phyloP scores from a whole-genome alignment of 1,140 invertebrate genomes.

The Sitobion miscanthi region DNA sequence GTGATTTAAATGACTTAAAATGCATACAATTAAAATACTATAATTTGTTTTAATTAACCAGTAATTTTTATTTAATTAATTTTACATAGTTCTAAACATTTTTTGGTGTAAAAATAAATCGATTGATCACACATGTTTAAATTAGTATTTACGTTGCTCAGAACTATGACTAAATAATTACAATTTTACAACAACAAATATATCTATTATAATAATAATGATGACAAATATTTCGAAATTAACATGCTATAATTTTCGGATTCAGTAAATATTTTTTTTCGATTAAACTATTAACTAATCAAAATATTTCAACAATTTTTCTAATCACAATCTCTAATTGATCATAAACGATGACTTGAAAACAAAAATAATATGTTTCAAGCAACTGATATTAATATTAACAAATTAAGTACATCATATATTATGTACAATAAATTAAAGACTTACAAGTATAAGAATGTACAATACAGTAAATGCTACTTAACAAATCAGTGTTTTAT shows the following conservation, averaged over 20 bases:
- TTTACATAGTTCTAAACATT: neutral
- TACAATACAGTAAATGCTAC: slow-evolving; percentile 48
- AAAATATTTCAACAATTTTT: slow-evolving; percentile 37
- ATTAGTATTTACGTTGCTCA: neutral
- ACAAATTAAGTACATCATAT: slow-evolving; percentile 41
- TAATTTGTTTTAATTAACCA: slow-evolving; percentile 42
- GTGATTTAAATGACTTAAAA: neutral
- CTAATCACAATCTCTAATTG: neutral
- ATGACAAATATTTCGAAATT: slow-evolving; percentile 39
- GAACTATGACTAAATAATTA: slow-evolving; percentile 42
- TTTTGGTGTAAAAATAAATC: slow-evolving; percentile 12
- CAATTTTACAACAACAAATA: slow-evolving; percentile 40
- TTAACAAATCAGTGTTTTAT: slow-evolving; percentile 35
- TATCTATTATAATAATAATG: slow-evolving; percentile 25
- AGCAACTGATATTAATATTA: slow-evolving; percentile 32
- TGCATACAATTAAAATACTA: neutral
- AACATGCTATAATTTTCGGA: slow-evolving; percentile 37
- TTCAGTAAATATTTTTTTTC: neutral
- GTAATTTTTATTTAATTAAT: neutral
- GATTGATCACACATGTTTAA: neutral
- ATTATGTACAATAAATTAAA: slow-evolving; percentile 55
- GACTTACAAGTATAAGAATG: slow-evolving; percentile 46
- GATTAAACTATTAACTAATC: slow-evolving; percentile 24
- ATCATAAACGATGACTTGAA: neutral
- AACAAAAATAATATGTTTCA: slow-evolving; percentile 6